phyloP scores from a whole-genome alignment of 1,140 invertebrate species.

The Bombus confusus region DNA sequence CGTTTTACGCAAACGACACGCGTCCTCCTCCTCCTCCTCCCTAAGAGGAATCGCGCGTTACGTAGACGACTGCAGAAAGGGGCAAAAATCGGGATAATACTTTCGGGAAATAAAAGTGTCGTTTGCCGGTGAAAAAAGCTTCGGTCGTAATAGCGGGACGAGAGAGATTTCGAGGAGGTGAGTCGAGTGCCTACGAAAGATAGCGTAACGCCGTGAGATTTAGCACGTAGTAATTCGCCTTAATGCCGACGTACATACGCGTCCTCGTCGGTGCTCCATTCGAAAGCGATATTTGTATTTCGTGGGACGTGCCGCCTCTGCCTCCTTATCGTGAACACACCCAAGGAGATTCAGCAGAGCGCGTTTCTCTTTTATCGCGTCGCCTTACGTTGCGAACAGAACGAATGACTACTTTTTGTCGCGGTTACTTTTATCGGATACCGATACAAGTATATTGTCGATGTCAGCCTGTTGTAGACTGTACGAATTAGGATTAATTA shows the following conservation, averaged over 20 bases:
- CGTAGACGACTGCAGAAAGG: slow-evolving; percentile 13
- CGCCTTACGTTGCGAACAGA: slow-evolving; percentile 9
- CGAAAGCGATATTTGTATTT: slow-evolving; percentile 49
- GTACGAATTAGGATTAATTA: background rate
- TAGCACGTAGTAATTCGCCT: slow-evolving; percentile 64
- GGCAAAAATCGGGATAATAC: slow-evolving; percentile 55
- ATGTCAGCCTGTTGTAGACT: background rate
- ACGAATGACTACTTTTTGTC: background rate
- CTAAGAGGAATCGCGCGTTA: background rate
- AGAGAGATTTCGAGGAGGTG: slow-evolving; percentile 44
- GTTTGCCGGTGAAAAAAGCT: slow-evolving; percentile 38
- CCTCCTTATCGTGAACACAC: slow-evolving; percentile 37
- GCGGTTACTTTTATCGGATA: background rate
- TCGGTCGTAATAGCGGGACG: slow-evolving; percentile 33
- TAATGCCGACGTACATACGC: slow-evolving; percentile 48
- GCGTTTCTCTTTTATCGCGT: slow-evolving; percentile 34
- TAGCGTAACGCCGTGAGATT: slow-evolving; percentile 55
- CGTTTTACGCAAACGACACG: slow-evolving; percentile 33
- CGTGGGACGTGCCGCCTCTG: slow-evolving; percentile 8
- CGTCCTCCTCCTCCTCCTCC: background rate
- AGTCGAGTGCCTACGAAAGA: slow-evolving; percentile 48
- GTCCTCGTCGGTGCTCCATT: slow-evolving; percentile 30
- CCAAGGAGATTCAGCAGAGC: slow-evolving; percentile 12
- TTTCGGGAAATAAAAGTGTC: slow-evolving; percentile 63
- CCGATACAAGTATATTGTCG: too few species aligned